Conservation (phyloP, 2,797 vertebrate genomes). For the Schizopygopsis malacanthus region DNA sequence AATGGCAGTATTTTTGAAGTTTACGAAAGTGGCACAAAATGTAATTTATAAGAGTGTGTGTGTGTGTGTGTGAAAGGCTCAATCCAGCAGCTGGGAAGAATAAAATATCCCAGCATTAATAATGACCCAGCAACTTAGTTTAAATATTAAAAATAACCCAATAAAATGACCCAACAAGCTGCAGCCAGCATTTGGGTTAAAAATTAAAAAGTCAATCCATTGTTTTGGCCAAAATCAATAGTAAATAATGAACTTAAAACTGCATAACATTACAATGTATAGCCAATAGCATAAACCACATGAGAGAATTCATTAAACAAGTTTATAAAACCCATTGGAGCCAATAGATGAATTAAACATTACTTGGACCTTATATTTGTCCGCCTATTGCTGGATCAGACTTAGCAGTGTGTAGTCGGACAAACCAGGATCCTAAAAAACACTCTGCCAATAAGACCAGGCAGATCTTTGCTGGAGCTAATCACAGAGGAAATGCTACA, state of each 20-base stretch:
- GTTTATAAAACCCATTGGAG: background rate
- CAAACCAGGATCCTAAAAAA: constrained; percentile 15
- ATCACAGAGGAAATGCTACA: constrained; percentile 28
- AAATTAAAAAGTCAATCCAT: background rate
- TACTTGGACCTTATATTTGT: background rate
- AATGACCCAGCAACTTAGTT: too few relatives aligned
- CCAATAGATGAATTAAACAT: background rate
- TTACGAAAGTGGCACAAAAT: background rate
- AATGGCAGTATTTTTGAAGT: background rate
- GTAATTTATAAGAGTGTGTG: background rate
- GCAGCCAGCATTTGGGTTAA: too few relatives aligned
- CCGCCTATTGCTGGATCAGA: constrained; percentile 14
- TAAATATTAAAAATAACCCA: too few relatives aligned
- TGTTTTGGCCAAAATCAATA: background rate
- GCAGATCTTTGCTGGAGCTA: constrained; percentile 20
- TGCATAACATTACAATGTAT: background rate
- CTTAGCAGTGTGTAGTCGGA: background rate
- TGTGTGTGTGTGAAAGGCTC: too few relatives aligned
- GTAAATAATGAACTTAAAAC: background rate
- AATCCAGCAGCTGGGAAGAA: too few relatives aligned
- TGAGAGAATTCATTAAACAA: background rate
- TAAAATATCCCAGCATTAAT: too few relatives aligned
- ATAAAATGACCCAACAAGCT: too few relatives aligned
- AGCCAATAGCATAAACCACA: background rate
- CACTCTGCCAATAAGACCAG: constrained; percentile 14